phyloP scores from a whole-genome alignment of 1,140 invertebrate genomes.

The Drosophila ogumai region DNA sequence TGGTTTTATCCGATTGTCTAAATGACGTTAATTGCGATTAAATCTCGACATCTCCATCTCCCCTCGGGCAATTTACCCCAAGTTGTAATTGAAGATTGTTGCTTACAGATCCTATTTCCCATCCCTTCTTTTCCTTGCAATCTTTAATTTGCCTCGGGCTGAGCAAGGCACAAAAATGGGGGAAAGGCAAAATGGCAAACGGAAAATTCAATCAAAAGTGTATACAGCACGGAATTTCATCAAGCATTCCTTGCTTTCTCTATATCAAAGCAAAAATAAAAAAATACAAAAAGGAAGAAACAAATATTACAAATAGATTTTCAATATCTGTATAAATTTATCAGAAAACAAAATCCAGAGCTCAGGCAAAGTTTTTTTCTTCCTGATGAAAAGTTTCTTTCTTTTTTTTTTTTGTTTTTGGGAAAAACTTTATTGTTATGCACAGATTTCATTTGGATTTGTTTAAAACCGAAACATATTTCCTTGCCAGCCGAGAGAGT shows the following conservation, averaged over 20 bases:
- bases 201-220: conserved; percentile 77
- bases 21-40: conserved; percentile 63
- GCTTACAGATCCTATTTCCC: conserved; percentile 33
- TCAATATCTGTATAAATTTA: conserved; percentile 73
- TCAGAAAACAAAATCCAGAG: conserved; percentile 51
- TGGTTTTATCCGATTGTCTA: conserved; percentile 59
- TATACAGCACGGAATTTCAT: conserved; percentile 63
- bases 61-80: conserved; percentile 8
- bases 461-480: conserved; percentile 75
- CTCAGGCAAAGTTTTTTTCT: conserved; percentile 49
- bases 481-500: conserved; percentile 32
- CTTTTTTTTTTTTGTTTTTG: conserved; percentile 13
- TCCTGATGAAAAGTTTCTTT: conserved; percentile 28
- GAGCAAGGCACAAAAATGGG: conserved; percentile 12
- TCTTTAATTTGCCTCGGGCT: conserved; percentile 34
- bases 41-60: conserved; percentile 13
- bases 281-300: conserved; percentile 5
- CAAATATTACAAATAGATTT: conserved; percentile 78
- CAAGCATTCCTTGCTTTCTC: conserved; percentile 55
- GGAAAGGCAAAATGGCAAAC: conserved; percentile 42
- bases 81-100: conserved; percentile 52
- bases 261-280: conserved; percentile 16
- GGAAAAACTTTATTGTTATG: conserved; percentile 72
- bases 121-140: neutral
- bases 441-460: conserved; percentile 78